Percentiles rank a stretch among this genome's conserved stretches.
Conservation (phyloP, 2,797 vertebrate genomes). For the Coccyzus lansbergi region DNA sequence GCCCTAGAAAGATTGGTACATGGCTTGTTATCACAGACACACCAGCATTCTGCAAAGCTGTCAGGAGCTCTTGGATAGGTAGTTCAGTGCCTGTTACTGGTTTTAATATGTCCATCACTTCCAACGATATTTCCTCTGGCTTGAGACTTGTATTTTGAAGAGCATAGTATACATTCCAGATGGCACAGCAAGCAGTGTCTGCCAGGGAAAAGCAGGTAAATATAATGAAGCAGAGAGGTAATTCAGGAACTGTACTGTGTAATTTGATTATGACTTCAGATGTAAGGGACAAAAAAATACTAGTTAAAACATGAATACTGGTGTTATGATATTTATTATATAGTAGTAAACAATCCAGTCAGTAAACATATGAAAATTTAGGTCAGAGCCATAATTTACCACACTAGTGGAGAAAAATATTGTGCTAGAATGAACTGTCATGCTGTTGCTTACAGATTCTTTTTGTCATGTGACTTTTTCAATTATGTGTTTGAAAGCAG, state of each 20-base stretch:
- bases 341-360: neutral
- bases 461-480: neutral
- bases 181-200: neutral
- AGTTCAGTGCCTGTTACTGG: conserved; percentile 3
- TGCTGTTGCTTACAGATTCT: neutral
- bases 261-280: conserved; percentile 7
- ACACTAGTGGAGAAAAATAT: neutral
- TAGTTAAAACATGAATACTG: conserved; percentile 12
- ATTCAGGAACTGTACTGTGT: neutral
- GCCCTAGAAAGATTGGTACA: neutral
- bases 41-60: neutral
- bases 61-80: neutral
- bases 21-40: neutral
- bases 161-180: conserved; percentile 4
- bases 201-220: conserved; percentile 62
- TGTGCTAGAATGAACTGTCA: neutral
- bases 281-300: neutral
- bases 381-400: neutral
- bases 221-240: conserved; percentile 53
- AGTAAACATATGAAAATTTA: conserved; percentile 2
- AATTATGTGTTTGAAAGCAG: neutral
- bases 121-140: conserved; percentile 2
- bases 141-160: conserved; percentile 36
- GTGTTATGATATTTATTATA: neutral
- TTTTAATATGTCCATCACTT: conserved; percentile 32